Conservation (phyloP, 1,140 invertebrate genomes). For the Drosophila equinoxialis region DNA sequence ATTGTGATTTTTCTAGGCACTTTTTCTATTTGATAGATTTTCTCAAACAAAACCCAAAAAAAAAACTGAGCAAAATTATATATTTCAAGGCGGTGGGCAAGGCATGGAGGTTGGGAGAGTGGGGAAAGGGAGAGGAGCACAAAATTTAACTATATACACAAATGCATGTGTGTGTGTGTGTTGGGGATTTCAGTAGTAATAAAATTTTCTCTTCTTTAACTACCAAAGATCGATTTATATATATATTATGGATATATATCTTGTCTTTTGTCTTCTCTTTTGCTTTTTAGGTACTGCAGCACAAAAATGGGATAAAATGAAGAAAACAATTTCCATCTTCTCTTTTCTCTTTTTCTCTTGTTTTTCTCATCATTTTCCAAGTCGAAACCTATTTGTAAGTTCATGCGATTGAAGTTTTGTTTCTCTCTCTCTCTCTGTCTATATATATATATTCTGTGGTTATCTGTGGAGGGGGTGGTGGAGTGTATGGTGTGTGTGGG, state of each 20-base stretch:
- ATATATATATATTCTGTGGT: too few relatives aligned
- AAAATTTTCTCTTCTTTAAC: conserved; percentile 1
- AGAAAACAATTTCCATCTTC: conserved; percentile 28
- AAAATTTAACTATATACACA: background rate
- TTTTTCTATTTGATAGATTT: conserved; percentile 58
- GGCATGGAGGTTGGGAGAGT: too few relatives aligned
- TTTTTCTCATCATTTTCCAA: conserved; percentile 19
- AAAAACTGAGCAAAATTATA: too few relatives aligned
- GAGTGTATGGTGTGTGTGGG: too few relatives aligned
- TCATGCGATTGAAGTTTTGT: conserved; percentile 38
- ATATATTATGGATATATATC: background rate
- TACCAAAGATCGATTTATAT: conserved; percentile 15
- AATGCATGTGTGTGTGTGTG: background rate
- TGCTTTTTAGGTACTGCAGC: conserved; percentile 65
- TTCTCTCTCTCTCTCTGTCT: background rate
- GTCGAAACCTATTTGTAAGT: conserved; percentile 63
- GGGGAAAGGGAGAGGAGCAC: background rate
- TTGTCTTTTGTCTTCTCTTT: background rate
- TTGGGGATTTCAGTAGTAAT: background rate
- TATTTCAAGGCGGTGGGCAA: too few relatives aligned
- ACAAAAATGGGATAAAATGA: conserved; percentile 42
- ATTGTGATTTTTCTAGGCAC: conserved; percentile 63
- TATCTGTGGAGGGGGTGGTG: background rate
- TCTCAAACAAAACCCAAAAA: background rate
- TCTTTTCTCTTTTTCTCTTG: background rate